Percentiles rank a stretch among this genome's conserved stretches.
Evolutionary conservation across 2,113 vertebrate genomes (phyloP).

Genomic region (Bagarius yarrelli): DNA sequence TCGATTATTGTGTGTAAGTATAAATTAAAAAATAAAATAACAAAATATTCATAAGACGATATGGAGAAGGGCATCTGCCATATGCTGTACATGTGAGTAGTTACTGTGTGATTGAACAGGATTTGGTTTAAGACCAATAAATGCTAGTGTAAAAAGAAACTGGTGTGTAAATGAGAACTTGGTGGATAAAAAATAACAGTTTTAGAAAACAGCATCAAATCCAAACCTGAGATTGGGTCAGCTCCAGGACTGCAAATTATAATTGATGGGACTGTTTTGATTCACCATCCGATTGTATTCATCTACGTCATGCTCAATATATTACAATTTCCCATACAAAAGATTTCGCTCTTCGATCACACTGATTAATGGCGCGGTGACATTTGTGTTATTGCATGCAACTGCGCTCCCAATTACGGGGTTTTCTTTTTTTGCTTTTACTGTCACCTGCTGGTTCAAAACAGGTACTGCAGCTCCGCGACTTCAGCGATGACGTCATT

Average conservation of each 20-base stretch:
- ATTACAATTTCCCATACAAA: conserved; percentile 72
- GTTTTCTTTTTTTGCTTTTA: neutral
- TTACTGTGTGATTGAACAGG: neutral
- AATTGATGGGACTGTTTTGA: conserved; percentile 69
- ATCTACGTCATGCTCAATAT: conserved; percentile 73
- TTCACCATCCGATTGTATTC: conserved; percentile 63
- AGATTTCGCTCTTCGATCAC: conserved; percentile 62
- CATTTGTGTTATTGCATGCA: conserved; percentile 60
- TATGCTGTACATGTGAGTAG: too few species aligned
- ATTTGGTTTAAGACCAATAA: neutral
- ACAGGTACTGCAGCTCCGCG: neutral
- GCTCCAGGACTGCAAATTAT: conserved; percentile 60
- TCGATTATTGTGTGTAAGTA: too few species aligned
- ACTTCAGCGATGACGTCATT: neutral
- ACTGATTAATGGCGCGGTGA: conserved; percentile 71
- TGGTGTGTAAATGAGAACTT: neutral
- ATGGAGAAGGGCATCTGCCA: too few species aligned
- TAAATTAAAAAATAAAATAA: too few species aligned
- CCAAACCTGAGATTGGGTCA: conserved; percentile 59
- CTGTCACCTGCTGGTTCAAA: conserved; percentile 2
- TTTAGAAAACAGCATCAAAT: neutral
- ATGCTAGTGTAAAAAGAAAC: neutral
- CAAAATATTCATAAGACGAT: too few species aligned
- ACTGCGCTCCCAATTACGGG: conserved; percentile 30
- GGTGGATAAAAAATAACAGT: neutral